A percentile compares a stretch with the other conserved stretches of the same genome.
Conservation (phyloP, 2,888 invertebrate species). For the Gasteruption jaculator region DNA sequence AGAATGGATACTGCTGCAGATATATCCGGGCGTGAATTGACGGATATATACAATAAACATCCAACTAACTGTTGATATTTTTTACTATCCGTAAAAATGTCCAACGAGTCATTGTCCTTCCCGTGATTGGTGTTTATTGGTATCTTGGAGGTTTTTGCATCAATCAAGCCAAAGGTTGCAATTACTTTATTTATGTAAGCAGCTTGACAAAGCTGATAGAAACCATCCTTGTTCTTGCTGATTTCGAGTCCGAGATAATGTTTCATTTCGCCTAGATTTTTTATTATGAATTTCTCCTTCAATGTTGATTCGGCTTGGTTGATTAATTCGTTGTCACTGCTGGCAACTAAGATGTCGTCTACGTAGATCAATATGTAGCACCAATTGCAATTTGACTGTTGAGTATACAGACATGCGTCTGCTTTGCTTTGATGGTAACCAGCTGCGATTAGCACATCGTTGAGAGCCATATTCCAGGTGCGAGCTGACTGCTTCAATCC, state of each 20-base stretch:
- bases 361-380: slow-evolving; percentile 21
- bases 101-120: slow-evolving; percentile 3
- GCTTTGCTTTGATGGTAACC: slow-evolving; percentile 22
- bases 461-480: slow-evolving; percentile 29
- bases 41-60: slow-evolving; percentile 23
- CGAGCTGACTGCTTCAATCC: slow-evolving; percentile 33
- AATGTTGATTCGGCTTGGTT: slow-evolving; percentile 12
- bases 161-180: slow-evolving; percentile 10
- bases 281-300: slow-evolving; percentile 19
- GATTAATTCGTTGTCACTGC: slow-evolving; percentile 9
- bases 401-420: slow-evolving; percentile 27
- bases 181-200: slow-evolving; percentile 19
- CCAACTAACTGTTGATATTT: slow-evolving; percentile 24
- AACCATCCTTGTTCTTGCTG: slow-evolving; percentile 8
- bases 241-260: slow-evolving; percentile 23
- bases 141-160: slow-evolving; percentile 18
- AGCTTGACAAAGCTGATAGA: slow-evolving; percentile 11
- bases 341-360: slow-evolving; percentile 20
- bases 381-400: background rate
- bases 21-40: slow-evolving; percentile 27
- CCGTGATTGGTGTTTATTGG: slow-evolving; percentile 20
- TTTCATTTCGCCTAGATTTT: slow-evolving; percentile 20
- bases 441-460: slow-evolving; percentile 17
- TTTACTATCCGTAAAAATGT: slow-evolving; percentile 14
- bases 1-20: slow-evolving; percentile 24